Evolutionary conservation across 2,113 vertebrate species (phyloP).

Genomic region (Acanthochromis polyacanthus): DNA sequence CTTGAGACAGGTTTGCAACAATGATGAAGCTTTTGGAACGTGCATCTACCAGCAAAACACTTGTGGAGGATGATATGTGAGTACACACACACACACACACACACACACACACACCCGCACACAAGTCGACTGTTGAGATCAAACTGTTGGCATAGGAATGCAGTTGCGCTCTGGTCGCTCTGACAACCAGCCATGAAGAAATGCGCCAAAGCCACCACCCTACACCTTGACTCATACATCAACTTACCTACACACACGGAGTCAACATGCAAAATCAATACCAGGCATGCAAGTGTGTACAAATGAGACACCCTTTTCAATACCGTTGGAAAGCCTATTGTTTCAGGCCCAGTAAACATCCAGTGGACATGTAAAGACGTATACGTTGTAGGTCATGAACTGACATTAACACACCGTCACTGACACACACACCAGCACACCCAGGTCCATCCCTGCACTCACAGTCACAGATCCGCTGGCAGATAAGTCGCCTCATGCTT

Average conservation of each 20-base stretch:
- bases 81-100: background rate
- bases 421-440: constrained; percentile 62
- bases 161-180: constrained; percentile 48
- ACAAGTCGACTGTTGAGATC: constrained; percentile 23
- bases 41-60: constrained; percentile 1
- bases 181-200: constrained; percentile 64
- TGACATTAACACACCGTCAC: constrained; percentile 26
- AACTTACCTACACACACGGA: constrained; percentile 34
- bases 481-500: constrained; percentile 98
- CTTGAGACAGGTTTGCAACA: constrained; percentile 31
- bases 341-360: constrained; percentile 22
- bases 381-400: background rate
- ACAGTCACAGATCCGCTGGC: constrained; percentile 99
- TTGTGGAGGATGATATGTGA: constrained; percentile 1
- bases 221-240: constrained; percentile 62
- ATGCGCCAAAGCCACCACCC: constrained; percentile 80
- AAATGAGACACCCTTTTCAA: constrained; percentile 6
- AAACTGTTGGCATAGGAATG: constrained; percentile 64
- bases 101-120: background rate
- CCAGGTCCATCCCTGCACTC: constrained; percentile 89
- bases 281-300: background rate
- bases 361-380: constrained; percentile 10
- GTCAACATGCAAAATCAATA: constrained; percentile 21
- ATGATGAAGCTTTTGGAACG: constrained; percentile 12
- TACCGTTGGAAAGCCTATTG: background rate